Evolutionary conservation across 2,113 vertebrate species (phyloP), one percentile per base, ranked within the genome.

Genomic region (Noctilio leporinus): DNA sequence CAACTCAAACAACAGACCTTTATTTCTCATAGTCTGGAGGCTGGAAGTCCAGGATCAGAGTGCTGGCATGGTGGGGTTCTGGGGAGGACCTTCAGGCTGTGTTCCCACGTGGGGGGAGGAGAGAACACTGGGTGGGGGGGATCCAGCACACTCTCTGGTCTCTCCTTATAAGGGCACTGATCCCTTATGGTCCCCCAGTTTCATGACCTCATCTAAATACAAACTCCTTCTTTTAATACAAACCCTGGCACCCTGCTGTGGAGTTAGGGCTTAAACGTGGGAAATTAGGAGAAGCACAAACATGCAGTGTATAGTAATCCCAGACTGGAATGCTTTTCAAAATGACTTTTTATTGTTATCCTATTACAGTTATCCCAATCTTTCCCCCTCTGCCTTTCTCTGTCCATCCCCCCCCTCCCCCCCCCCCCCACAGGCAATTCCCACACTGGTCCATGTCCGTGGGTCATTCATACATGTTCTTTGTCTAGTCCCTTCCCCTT

Each of bases 241-340:
- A 19, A 19, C 55, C 55, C 53, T 5, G 0, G 14, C 10, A 12
- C 28, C 62, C 5, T 0, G 62, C 26, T 59, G 26, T 4, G 4
- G 15, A 19, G 7, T n/a, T 2, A 2, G 3, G 84, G 11, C 51
- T 33, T 15, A 49, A 3, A 3, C 5, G 2, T 16, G 14, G 38
- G 26, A 28, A 8, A 10, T 3, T 22, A n/a, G 24, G 35, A 17
- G 43, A 7, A 11, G 45, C 20, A 33, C 83, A 40, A 26, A 76
- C 72, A 2, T 0, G 20, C 55, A n/a, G 30, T 15, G 7, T 35
- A 22, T 2, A 19, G 19, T n/a, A 30, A n/a, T 5, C n/a, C 22
- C 55, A 22, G 69, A 55, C 7, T 3, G 12, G 26, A 45, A 5
- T 53, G 59, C 45, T 53, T 7, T 24, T 62, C 22, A 30, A 62